These are phyloP conservation scores for Paradoxurus hermaphroditus DNA, from an alignment of 2,113 vertebrate species.

Conservation along the genomic window DNA sequence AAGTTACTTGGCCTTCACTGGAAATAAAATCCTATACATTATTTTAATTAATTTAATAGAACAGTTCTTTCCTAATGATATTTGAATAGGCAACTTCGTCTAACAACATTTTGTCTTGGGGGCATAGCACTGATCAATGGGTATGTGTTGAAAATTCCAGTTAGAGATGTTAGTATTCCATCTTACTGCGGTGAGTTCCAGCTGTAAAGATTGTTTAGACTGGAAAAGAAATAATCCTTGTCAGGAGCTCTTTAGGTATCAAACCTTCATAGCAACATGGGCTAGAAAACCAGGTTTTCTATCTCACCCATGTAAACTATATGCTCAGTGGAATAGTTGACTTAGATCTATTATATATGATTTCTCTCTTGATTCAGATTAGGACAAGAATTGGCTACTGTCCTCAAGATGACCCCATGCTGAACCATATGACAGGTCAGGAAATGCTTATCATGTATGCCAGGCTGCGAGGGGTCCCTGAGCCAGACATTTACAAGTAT, in stretches of 20 bases:
- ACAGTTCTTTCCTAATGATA: background rate
- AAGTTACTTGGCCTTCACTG: background rate
- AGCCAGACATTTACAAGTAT: conserved; percentile 88
- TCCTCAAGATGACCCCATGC: conserved; percentile 91
- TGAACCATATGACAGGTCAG: conserved; percentile 96
- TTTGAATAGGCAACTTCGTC: background rate
- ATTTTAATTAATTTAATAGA: background rate
- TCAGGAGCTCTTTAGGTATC: background rate
- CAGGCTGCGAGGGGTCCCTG: conserved; percentile 93
- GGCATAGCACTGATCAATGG: background rate
- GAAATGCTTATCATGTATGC: conserved; percentile 95
- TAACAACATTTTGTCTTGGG: background rate
- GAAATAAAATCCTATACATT: background rate
- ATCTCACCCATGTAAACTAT: background rate
- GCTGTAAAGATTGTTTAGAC: background rate
- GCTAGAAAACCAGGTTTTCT: background rate
- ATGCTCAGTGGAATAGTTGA: background rate
- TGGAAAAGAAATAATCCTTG: background rate
- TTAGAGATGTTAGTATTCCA: background rate
- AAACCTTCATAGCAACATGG: background rate
- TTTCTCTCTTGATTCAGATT: conserved; percentile 76
- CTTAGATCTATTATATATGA: background rate
- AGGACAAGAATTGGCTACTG: conserved; percentile 97
- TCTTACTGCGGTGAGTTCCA: background rate
- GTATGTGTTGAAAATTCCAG: background rate